These are phyloP conservation scores for human DNA, from an alignment of 2,113 vertebrate species.

Conservation along the genomic window DNA sequence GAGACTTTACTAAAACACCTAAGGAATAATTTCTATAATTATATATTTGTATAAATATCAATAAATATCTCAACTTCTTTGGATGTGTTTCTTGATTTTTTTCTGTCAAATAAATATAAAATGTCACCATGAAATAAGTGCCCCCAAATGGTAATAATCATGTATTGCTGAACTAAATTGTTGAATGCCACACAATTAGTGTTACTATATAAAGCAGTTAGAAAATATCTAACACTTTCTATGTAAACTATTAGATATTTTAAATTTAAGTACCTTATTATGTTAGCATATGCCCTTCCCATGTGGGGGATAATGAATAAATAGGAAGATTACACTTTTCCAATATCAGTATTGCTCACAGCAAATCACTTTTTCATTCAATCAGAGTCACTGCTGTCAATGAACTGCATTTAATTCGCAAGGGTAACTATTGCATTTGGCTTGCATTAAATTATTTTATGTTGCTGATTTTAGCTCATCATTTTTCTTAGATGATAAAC, in stretches of 20 bases:
- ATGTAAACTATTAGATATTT: not conserved
- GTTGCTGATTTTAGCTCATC: not conserved
- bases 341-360: not conserved
- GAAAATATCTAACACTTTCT: not conserved
- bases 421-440: not conserved
- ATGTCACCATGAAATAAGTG: rapidly evolving
- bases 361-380: not conserved
- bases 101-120: not conserved
- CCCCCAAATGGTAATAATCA: not conserved
- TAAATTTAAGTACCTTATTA: not conserved
- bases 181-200: not conserved
- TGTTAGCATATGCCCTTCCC: not conserved
- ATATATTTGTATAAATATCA: not conserved
- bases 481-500: not conserved
- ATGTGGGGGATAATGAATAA: not conserved
- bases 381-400: not conserved
- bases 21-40: not conserved
- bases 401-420: not conserved
- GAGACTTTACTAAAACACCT: not conserved
- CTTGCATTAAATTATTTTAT: not conserved
- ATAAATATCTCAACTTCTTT: not conserved
- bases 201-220: not conserved
- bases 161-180: not conserved
- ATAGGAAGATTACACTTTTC: not conserved
- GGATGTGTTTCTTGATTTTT: not conserved